Conservation (phyloP, 2,888 invertebrate genomes). For the Tenthredo scrophulariae region DNA sequence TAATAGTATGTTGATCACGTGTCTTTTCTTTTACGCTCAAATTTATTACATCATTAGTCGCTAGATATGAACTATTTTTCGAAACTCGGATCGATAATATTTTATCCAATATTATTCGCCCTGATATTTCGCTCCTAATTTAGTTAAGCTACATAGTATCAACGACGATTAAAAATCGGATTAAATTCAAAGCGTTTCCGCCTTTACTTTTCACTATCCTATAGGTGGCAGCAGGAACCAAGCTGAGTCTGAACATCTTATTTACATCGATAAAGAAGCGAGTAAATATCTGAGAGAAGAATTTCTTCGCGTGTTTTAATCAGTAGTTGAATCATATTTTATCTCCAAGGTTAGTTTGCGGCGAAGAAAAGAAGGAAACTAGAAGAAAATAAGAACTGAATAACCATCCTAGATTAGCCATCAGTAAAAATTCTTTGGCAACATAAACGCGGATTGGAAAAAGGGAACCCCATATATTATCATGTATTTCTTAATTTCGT, state of each 20-base stretch:
- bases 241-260: neutral
- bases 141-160: neutral
- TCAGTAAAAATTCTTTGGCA: neutral
- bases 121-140: neutral
- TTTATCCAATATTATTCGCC: neutral
- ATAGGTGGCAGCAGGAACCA: constrained; percentile 42
- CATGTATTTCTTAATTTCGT: neutral
- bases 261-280: constrained; percentile 40
- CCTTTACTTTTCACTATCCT: neutral
- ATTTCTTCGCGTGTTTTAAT: neutral
- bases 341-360: neutral
- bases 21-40: neutral
- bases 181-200: neutral
- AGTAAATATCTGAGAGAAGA: neutral
- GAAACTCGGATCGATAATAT: neutral
- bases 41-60: neutral
- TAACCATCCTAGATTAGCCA: neutral
- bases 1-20: neutral
- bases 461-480: neutral
- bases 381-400: neutral
- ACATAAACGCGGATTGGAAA: neutral
- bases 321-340: neutral
- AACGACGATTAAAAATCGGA: neutral
- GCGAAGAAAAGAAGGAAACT: neutral
- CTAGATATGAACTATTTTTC: neutral